Base-by-base conservation (phyloP, 1,140 invertebrate species). In the Colletes latitarsis region DNA sequence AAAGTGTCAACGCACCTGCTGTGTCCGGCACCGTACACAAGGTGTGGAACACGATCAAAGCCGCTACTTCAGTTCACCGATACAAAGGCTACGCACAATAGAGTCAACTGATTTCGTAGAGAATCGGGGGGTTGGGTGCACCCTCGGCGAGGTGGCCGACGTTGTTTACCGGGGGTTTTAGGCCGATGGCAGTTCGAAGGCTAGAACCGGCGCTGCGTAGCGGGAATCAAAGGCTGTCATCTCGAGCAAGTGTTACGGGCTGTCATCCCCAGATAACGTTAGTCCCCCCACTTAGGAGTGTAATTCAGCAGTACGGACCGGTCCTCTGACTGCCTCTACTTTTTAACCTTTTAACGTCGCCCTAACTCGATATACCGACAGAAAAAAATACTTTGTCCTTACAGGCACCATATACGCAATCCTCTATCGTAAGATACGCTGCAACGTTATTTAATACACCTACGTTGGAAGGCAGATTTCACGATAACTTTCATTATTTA, bases 11-110 rank as follows among this genome's bases (percentile, higher is more conserved):
- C 84, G 84, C 74, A 86, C 84, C 84, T 85, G 84, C 58, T 55
- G 60, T 82, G 73, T 85, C 70, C 66, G 75, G 52, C 64, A 67
- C 55, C 19, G 41, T 43, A 72, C 52, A 81, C 81, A 86, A 83
- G 82, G 81, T 83, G 70, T 53, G 49, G 77, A 72, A 83, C 76
- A 86, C 58, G 77, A 17, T 87, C 86, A 87, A 87, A 87, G 86
- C 69, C 57, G 69, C 39, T 81, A 84, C 82, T 87, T 83, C 71
- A 8, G n/a, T 41, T 49, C 63, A 17, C 17, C 46, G 76, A 83
- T 76, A 87, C 86, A 87, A 87, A 87, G 84, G 82, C 64, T 62
- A 87, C 85, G 85, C 73, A 87, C 85, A 87, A 87, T 87, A 55
- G 82, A 75, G 71, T 77, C 46, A 74, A 69, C 62, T 72, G 82